phyloP scores from a whole-genome alignment of 2,888 invertebrate species.

The Fragum whitleyi region DNA sequence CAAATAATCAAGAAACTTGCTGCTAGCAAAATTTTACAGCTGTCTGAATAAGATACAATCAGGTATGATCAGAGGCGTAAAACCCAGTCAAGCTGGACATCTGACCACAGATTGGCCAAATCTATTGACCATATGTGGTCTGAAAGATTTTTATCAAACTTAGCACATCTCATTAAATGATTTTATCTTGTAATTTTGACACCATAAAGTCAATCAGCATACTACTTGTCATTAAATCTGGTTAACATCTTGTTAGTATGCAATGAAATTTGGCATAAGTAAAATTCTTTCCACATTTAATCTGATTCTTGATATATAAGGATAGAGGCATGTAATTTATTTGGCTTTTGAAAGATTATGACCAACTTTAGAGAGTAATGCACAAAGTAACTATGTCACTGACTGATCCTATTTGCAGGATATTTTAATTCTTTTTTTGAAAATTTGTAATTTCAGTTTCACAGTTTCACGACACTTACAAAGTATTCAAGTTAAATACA shows the following conservation, averaged over 20 bases:
- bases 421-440: too few species aligned
- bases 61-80: not conserved
- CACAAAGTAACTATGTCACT: too few species aligned
- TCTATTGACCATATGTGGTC: constrained; percentile 11
- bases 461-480: too few species aligned
- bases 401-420: too few species aligned
- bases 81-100: not conserved
- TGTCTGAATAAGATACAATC: not conserved
- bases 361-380: too few species aligned
- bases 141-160: constrained; percentile 11
- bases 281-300: too few species aligned
- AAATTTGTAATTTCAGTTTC: too few species aligned
- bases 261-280: too few species aligned
- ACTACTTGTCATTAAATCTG: constrained; percentile 17
- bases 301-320: too few species aligned
- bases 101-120: constrained; percentile 4
- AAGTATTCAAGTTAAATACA: too few species aligned
- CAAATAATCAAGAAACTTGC: not conserved
- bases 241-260: not conserved
- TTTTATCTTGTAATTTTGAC: constrained; percentile 8
- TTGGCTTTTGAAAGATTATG: too few species aligned
- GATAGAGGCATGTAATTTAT: too few species aligned
- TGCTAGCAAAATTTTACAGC: not conserved
- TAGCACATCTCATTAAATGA: not conserved
- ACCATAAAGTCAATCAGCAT: constrained; percentile 1